Percentiles rank a stretch among this genome's conserved stretches.
Conservation (phyloP, 2,113 vertebrate genomes). For the Oreamnos americanus region DNA sequence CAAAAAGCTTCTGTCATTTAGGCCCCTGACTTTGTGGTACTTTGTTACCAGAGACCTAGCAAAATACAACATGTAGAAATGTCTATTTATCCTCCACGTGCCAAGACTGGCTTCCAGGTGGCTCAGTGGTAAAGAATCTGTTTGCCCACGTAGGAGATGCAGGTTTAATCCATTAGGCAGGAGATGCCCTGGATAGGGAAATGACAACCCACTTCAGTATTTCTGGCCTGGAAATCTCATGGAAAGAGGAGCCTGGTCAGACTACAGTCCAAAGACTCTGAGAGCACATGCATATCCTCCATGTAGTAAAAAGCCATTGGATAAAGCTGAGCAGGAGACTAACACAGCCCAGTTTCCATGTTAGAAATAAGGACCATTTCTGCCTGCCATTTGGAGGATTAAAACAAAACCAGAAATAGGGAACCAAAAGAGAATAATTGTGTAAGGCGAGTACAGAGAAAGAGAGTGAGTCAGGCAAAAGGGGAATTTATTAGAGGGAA, state of each 20-base stretch:
- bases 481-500: background rate
- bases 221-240: background rate
- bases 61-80: background rate
- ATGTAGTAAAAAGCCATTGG: background rate
- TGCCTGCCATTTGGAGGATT: background rate
- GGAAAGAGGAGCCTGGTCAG: background rate
- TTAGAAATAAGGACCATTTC: background rate
- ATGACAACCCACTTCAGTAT: background rate
- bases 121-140: background rate
- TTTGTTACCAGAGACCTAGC: background rate
- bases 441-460: background rate
- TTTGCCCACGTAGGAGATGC: background rate
- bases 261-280: background rate
- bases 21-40: background rate
- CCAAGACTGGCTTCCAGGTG: background rate
- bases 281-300: background rate
- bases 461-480: background rate
- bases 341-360: background rate
- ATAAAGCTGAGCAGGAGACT: background rate
- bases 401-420: background rate
- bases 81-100: background rate
- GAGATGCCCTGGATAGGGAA: background rate
- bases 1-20: background rate
- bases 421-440: background rate
- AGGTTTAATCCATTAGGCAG: background rate